Percentiles rank a stretch among this genome's conserved stretches.
phyloP scores from a whole-genome alignment of 2,888 invertebrate species.

The Pyrgus malvae region DNA sequence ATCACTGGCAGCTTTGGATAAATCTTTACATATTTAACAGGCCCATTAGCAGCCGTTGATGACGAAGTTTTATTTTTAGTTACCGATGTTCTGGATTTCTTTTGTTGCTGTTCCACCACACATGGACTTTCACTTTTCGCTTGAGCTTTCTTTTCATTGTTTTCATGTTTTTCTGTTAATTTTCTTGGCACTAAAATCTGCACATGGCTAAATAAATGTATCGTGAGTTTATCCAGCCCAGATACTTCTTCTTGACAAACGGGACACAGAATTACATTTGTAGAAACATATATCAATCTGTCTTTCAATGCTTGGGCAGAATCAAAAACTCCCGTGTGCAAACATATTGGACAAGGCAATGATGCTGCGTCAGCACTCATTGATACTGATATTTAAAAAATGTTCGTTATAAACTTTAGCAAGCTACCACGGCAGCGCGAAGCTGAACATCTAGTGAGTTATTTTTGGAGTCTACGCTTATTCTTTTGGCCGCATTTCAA shows the following conservation, averaged over 20 bases:
- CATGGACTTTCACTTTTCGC: constrained; percentile 41
- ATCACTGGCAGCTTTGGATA: constrained; percentile 71
- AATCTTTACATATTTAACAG: constrained; percentile 73
- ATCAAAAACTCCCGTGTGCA: constrained; percentile 85
- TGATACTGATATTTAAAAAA: constrained; percentile 21
- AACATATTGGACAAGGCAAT: constrained; percentile 89
- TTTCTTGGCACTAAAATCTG: constrained; percentile 54
- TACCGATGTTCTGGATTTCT: constrained; percentile 53
- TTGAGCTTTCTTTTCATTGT: constrained; percentile 34
- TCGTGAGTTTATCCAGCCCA: constrained; percentile 91
- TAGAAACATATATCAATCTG: constrained; percentile 88
- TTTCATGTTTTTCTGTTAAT: constrained; percentile 39
- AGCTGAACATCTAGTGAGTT: constrained; percentile 61
- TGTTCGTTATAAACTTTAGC: constrained; percentile 13
- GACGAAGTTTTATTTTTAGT: constrained; percentile 68
- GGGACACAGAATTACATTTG: constrained; percentile 88
- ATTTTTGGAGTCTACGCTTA: constrained; percentile 67
- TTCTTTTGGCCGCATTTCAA: constrained; percentile 73
- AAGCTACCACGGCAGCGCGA: constrained; percentile 50
- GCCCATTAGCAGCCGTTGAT: constrained; percentile 45
- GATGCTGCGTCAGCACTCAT: constrained; percentile 80
- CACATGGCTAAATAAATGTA: constrained; percentile 90
- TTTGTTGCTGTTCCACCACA: constrained; percentile 43
- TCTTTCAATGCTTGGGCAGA: constrained; percentile 86
- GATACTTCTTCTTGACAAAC: constrained; percentile 88